Base-by-base conservation (phyloP, 2,797 vertebrate species). In the Leptodactylus fallax region DNA sequence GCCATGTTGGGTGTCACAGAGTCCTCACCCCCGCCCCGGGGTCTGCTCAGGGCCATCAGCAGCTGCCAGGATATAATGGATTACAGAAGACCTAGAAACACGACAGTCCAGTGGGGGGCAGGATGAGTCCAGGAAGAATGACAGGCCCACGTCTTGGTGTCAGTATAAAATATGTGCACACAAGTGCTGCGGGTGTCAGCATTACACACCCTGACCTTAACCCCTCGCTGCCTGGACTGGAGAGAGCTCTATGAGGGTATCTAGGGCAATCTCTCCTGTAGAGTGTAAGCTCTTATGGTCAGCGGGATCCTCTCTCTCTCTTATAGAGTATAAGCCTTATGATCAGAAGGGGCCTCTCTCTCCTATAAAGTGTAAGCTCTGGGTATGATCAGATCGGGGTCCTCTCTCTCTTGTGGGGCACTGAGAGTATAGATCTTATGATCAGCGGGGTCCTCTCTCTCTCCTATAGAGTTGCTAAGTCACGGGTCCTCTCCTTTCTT, bases 161-260 rank as follows among this genome's bases (percentile, higher is more conserved):
- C 71, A 61, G 56, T 23, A 85, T 85, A 77, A 76, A 76, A 85
- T 85, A 77, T 85, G 60, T n/a, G 12, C 55, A 49, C 53, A 76
- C 36, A 36, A 36, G 36, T 36, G 36, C 36, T 36, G 36, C 4
- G 55, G 58, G 69, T 76, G 36, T 85, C 83, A 85, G 71, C 71
- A 51, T 21, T 77, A 76, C 83, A 60, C 56, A 17, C 1, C 23
- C 1, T 5, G 36, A 36, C 49, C 7, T 51, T 78, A 56, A 56
- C 76, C 53, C 47, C 12, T n/a, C 12, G 5, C 10, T 23, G 47
- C 1, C 76, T 23, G 12, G 76, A 10, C 61, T 23, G n/a, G 9
- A 36, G 36, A 36, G 36, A 36, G 36, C 36, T 2, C 36, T 1
- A 23, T 8, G 60, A 61, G 21, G 60, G 65, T 23, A 69, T 25